Percentiles rank a stretch among this genome's conserved stretches.
These are phyloP conservation scores for Aporophyla nigra DNA, from an alignment of 2,888 invertebrate genomes.

Conservation along the genomic window DNA sequence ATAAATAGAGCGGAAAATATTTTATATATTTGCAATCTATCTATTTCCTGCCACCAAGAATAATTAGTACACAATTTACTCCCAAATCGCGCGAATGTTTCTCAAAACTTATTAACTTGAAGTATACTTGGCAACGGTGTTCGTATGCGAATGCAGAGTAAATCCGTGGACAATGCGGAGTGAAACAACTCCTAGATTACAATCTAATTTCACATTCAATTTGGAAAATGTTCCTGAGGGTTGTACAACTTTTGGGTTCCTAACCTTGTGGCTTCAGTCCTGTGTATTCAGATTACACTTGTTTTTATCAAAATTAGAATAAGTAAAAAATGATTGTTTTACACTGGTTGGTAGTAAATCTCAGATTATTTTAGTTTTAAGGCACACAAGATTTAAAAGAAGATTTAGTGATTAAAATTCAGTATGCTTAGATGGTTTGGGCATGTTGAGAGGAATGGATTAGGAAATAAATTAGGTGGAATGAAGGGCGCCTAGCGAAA, in stretches of 20 bases:
- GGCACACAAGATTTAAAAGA: not conserved
- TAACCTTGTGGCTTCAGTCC: constrained; percentile 49
- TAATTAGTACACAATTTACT: not conserved
- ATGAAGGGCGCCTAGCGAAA: too few relatives aligned
- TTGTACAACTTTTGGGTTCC: constrained; percentile 49
- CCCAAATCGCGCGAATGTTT: not conserved
- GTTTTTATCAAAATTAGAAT: constrained; percentile 40
- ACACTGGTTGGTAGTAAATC: not conserved
- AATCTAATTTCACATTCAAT: constrained; percentile 64
- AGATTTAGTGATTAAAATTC: too few relatives aligned
- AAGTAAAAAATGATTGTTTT: not conserved
- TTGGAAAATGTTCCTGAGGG: constrained; percentile 53
- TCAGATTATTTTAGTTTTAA: not conserved
- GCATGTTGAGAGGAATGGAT: too few relatives aligned
- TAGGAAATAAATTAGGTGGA: too few relatives aligned
- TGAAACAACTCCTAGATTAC: constrained; percentile 51
- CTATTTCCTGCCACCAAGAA: too few relatives aligned
- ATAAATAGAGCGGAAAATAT: too few relatives aligned
- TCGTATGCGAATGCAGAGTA: constrained; percentile 8
- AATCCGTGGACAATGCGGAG: constrained; percentile 36
- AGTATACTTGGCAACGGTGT: constrained; percentile 15
- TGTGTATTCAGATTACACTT: constrained; percentile 31
- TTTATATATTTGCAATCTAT: too few relatives aligned
- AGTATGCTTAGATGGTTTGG: too few relatives aligned
- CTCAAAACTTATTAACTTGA: constrained; percentile 24